Evolutionary conservation across 1,140 invertebrate species (phyloP), one percentile per base, ranked within the genome.

Genomic region (Wiebesia pumilae): DNA sequence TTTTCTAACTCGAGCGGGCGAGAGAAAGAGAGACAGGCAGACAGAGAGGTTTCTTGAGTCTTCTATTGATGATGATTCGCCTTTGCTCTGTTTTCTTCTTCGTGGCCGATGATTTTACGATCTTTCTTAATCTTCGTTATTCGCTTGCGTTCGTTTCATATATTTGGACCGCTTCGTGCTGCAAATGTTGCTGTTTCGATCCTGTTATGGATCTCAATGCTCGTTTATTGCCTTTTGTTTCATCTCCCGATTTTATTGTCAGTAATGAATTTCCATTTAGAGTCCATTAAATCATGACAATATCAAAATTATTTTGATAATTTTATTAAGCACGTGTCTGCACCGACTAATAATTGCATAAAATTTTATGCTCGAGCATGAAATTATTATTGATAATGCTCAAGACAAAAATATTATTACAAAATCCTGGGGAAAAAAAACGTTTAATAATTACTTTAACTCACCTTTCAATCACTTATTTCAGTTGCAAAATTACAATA

Each of bases 71-170:
- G 47, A 83, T 83, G n/a, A 58, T 19, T 40, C 51, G 10, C 35
- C 71, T 38, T 75, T 62, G 82, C 82, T 83, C 82, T 62, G 21
- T 62, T 75, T 83, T 83, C 71, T 83, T 73, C 62, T 75, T 62
- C 82, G 51, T 47, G 43, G 21, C 47, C 67, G 80, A 82, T 73
- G 43, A 69, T 71, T 67, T 47, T 33, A 40, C 43, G 43, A 30
- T 35, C 77, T 54, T 79, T 19, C 77, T 79, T 38, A 51, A 79
- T 79, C 77, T 79, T 51, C 30, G 38, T 75, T 43, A 75, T 75
- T 75, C 38, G 71, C 71, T 24, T 43, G 71, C 40, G 71, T 75
- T 75, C 40, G 21, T 75, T 75, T 75, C 71, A n/a, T 75, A 75
- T 43, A 43, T 75, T 75, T n/a, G 38, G 21, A 27, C 38, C 9